Evolutionary conservation across 2,113 vertebrate genomes (phyloP), one percentile per base, ranked within the genome.

Genomic region (Pteronura brasiliensis): DNA sequence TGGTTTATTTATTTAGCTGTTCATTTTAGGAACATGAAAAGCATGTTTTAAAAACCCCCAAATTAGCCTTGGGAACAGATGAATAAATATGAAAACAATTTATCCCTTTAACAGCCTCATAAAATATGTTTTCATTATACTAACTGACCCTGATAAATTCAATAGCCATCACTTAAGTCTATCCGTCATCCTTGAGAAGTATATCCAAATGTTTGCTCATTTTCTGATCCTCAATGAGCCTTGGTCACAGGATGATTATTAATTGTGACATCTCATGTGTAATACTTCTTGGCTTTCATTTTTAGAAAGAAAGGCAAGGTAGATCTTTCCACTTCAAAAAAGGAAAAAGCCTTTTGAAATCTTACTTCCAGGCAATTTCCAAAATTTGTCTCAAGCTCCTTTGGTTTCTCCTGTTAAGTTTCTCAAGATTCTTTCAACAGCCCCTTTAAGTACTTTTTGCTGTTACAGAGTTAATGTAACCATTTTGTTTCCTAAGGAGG

Each of bases 21-120:
- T 97, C 96, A 31, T 97, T 97, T 96, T 96, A 96, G 86, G 91
- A 79, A 97, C 96, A 98, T 96, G 96, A 98, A 98, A 98, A 98
- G 97, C 96, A 76, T 93, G 93, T 95, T 97, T 96, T 21, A 96
- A 97, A 97, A 96, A 31, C 21, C 63, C 95, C 89, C 15, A 97
- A 98, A 98, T 98, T 97, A 98, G 96, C 96, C 95, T 88, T 98
- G 97, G 97, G 97, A 98, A 97, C 97, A 98, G 97, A 98, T 97
- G 98, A 98, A 97, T 97, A 98, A 98, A 98, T 98, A 97, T 98
- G 97, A 98, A 98, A 98, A 98, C 98, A 98, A 98, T 97, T 98
- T 97, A 98, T 96, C 90, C 97, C 91, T 98, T 97, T 98, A 97
- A 98, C 88, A 96, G 94, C 90, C 98, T 94, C 96, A 98, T 98